Conservation (phyloP, 2,888 invertebrate species). For the Lasioglossum figueresi region DNA sequence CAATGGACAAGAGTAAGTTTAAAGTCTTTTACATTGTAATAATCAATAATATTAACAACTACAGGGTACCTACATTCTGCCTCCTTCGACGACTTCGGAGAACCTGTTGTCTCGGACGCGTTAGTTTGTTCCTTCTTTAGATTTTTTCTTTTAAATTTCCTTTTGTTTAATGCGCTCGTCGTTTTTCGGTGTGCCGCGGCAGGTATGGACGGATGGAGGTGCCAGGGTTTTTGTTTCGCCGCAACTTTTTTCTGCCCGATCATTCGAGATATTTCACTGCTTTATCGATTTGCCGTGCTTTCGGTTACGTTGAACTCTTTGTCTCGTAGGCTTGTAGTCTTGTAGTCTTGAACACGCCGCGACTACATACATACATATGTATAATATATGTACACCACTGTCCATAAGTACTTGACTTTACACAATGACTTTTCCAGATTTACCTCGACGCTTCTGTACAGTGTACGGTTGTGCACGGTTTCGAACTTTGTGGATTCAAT, state of each 20-base stretch:
- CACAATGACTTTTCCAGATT: too few species aligned
- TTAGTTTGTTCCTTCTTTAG: not conserved
- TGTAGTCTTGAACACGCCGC: too few species aligned
- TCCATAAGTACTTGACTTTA: too few species aligned
- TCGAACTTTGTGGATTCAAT: not conserved
- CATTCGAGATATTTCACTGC: conserved; percentile 14
- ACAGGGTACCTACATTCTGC: too few species aligned
- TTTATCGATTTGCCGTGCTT: conserved; percentile 36
- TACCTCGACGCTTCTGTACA: too few species aligned
- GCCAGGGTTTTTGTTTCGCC: not conserved
- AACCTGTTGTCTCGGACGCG: conserved; percentile 3
- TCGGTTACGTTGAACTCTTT: not conserved
- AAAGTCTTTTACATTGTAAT: too few species aligned
- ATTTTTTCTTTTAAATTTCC: not conserved
- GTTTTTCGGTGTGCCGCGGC: not conserved
- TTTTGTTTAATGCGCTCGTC: conserved; percentile 3
- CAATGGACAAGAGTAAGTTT: too few species aligned
- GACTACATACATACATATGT: too few species aligned
- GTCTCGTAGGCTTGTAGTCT: not conserved
- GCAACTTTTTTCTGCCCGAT: not conserved
- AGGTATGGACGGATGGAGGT: not conserved
- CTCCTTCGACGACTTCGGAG: not conserved
- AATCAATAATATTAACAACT: too few species aligned
- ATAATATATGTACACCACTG: too few species aligned
- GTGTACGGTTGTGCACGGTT: not conserved